Evolutionary conservation across 1,140 invertebrate genomes (phyloP).

Genomic region (Brachionus koreanus): DNA sequence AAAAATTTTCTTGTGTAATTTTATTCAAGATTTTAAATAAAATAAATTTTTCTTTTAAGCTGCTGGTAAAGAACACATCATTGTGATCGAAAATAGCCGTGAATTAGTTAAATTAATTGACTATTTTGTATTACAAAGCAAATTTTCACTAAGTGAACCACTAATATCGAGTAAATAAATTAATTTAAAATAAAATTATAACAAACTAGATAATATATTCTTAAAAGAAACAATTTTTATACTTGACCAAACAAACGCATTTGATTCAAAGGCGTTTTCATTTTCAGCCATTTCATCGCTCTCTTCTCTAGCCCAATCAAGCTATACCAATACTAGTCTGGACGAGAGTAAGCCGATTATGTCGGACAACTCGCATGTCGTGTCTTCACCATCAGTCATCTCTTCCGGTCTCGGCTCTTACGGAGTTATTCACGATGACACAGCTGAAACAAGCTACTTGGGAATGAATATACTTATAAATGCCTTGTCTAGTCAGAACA

Average conservation of each 20-base stretch:
- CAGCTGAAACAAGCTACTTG: slow-evolving; percentile 64
- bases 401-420: neutral
- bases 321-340: neutral
- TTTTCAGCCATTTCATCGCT: slow-evolving; percentile 37
- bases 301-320: neutral
- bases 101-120: slow-evolving; percentile 64
- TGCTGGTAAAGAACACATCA: slow-evolving; percentile 51
- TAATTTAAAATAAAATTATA: neutral
- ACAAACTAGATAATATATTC: neutral
- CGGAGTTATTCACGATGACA: slow-evolving; percentile 54
- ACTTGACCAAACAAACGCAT: slow-evolving; percentile 57
- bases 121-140: slow-evolving; percentile 63
- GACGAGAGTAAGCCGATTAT: neutral
- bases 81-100: slow-evolving; percentile 61
- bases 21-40: too few relatives aligned
- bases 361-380: neutral
- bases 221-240: neutral
- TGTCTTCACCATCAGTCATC: neutral
- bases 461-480: slow-evolving; percentile 62
- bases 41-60: neutral
- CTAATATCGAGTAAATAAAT: neutral
- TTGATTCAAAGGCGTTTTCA: slow-evolving; percentile 59
- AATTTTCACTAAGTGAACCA: slow-evolving; percentile 54
- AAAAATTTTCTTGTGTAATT: too few relatives aligned
- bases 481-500: slow-evolving; percentile 61